These are phyloP conservation scores for Pseudopipra pipra DNA, from an alignment of 2,113 vertebrate species.

Conservation along the genomic window DNA sequence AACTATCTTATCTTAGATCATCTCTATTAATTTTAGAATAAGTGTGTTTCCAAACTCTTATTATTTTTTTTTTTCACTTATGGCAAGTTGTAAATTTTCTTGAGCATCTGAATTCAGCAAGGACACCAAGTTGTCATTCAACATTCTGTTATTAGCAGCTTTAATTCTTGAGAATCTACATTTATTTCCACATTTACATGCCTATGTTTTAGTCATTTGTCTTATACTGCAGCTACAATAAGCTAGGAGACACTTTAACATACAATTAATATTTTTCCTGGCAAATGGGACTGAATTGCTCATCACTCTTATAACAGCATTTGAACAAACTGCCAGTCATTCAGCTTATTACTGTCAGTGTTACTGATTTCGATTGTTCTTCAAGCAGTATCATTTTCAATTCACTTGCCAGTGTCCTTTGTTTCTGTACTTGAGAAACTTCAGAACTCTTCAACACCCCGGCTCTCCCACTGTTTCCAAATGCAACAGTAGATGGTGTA, in stretches of 20 bases:
- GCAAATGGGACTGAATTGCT: constrained; percentile 24
- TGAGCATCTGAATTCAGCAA: neutral
- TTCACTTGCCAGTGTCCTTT: neutral
- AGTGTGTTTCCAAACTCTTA: neutral
- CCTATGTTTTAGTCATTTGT: neutral
- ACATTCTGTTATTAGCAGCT: neutral
- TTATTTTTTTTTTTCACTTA: neutral
- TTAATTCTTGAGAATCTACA: neutral
- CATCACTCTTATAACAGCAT: neutral
- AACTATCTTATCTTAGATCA: neutral
- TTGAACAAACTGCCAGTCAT: constrained; percentile 50
- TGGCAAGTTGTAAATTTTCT: neutral
- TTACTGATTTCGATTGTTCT: constrained; percentile 10
- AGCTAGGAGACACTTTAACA: neutral
- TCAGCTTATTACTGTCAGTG: constrained; percentile 38
- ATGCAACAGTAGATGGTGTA: neutral
- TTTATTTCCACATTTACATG: neutral
- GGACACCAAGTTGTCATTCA: neutral
- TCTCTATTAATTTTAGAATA: neutral
- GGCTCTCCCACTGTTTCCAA: neutral
- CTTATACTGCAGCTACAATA: neutral
- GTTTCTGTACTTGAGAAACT: neutral
- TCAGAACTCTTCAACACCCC: neutral
- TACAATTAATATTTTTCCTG: constrained; percentile 38
- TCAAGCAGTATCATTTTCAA: neutral